Evolutionary conservation across 2,888 invertebrate genomes (phyloP).

Genomic region (Amphipyra tragopoginis): DNA sequence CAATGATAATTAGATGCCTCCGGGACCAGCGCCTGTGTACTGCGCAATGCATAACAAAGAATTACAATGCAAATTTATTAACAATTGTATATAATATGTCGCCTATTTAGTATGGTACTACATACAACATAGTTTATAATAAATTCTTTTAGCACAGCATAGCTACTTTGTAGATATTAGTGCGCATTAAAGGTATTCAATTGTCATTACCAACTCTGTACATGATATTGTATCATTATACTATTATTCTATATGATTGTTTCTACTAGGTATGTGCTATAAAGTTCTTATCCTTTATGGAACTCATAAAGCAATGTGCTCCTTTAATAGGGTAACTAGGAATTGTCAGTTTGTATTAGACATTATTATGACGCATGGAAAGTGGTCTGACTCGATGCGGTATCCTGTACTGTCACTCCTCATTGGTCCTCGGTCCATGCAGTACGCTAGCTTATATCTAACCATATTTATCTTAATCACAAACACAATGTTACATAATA

Average conservation of each 20-base stretch:
- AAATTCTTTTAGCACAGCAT: constrained; percentile 6
- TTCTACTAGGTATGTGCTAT: not conserved
- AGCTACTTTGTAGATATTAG: not conserved
- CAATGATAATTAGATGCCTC: constrained; percentile 73
- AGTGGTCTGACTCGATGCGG: not conserved
- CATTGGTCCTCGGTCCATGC: constrained; percentile 10
- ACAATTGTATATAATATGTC: constrained; percentile 35
- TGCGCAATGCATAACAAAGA: constrained; percentile 40
- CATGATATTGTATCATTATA: not conserved
- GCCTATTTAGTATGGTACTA: constrained; percentile 18
- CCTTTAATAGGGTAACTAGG: not conserved
- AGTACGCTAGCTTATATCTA: no score
- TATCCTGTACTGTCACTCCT: constrained; percentile 21
- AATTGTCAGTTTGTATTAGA: constrained; percentile 15
- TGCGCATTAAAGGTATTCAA: not conserved
- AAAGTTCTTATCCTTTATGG: not conserved
- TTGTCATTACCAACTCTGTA: constrained; percentile 3
- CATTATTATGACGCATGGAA: constrained; percentile 23
- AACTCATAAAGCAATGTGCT: not conserved
- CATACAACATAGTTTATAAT: constrained; percentile 4
- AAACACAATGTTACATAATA: no score
- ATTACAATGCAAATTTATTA: constrained; percentile 29
- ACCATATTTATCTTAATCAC: no score
- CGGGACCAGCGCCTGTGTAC: constrained; percentile 51
- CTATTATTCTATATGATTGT: not conserved